Conservation (phyloP, 2,888 invertebrate genomes). For the Exocentrus adspersus region DNA sequence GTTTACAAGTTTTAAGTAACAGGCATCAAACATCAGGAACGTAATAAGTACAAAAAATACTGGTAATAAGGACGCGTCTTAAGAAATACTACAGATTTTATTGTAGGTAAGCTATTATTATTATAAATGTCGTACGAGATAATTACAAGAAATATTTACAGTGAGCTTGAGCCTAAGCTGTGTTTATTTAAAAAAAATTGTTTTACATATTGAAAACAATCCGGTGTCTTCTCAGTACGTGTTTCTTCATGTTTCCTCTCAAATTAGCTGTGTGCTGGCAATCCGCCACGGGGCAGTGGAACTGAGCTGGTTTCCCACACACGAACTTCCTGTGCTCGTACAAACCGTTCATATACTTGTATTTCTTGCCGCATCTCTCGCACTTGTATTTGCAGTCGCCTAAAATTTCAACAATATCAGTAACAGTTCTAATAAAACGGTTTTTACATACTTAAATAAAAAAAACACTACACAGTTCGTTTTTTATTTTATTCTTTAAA, state of each 20-base stretch:
- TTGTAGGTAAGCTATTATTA: too few species aligned
- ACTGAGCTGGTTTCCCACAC: slow-evolving; percentile 32
- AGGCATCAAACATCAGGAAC: too few species aligned
- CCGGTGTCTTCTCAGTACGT: slow-evolving; percentile 22
- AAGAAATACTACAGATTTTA: too few species aligned
- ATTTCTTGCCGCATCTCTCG: slow-evolving; percentile 1
- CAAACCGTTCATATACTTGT: slow-evolving; percentile 16
- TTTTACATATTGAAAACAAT: background rate
- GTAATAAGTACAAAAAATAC: too few species aligned
- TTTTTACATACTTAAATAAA: background rate
- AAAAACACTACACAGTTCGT: background rate
- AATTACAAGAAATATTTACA: too few species aligned
- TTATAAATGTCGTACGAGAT: too few species aligned
- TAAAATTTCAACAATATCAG: background rate
- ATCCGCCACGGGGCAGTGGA: slow-evolving; percentile 36
- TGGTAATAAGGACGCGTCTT: too few species aligned
- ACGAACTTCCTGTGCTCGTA: slow-evolving; percentile 21
- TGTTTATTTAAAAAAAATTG: background rate
- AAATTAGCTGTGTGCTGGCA: slow-evolving; percentile 42
- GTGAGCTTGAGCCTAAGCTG: too few species aligned
- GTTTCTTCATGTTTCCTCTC: slow-evolving; percentile 38
- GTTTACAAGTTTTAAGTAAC: too few species aligned
- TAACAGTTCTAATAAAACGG: background rate
- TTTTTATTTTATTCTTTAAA: slow-evolving; percentile 3
- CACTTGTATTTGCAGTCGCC: background rate